Base-by-base conservation (phyloP, 1,140 invertebrate genomes). In the Polyergus mexicanus region DNA sequence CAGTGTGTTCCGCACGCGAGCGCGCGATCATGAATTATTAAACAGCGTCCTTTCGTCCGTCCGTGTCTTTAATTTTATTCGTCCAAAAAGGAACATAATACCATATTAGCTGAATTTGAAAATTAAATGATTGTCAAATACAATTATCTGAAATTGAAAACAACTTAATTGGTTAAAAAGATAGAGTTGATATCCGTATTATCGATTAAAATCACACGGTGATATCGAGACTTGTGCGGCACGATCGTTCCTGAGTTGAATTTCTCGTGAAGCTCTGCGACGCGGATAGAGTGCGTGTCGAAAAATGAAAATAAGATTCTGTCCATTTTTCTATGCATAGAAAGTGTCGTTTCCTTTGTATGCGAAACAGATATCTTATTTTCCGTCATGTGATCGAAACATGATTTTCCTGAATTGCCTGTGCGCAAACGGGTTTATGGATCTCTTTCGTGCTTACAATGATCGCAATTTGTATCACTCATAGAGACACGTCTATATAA, bases 311-410 rank as follows among this genome's bases (percentile, higher is more conserved):
- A 86, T 86, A 90, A 84, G 89, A 80, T 86, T 86, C 84, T 75
- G 77, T 86, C 84, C 88, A 88, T 90, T 88, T 90, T 88, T 90
- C 86, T 74, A 90, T 90, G 86, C 83, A 90, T 90, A 90, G 89
- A 72, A 84, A 90, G 85, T 88, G 80, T 85, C 86, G 83, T 89
- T 89, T 62, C 51, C 85, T 81, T 83, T 78, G 76, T 86, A 78
- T 68, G 77, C 71, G 76, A 71, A 90, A 85, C 86, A 66, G 88
- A 85, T 90, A 90, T 89, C 81, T 89, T 90, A 90, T 85, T 89
- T 75, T 83, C 62, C 62, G 68, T 44, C n/a, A 35, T 60, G 75
- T 63, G 72, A 89, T 89, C 88, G 85, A 87, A 90, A 89, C 63
- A 77, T 62, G 51, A 77, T 78, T 81, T 69, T 44, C 51, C 25